phyloP scores from a whole-genome alignment of 2,113 vertebrate species.

The Cochlearius cochlearius region DNA sequence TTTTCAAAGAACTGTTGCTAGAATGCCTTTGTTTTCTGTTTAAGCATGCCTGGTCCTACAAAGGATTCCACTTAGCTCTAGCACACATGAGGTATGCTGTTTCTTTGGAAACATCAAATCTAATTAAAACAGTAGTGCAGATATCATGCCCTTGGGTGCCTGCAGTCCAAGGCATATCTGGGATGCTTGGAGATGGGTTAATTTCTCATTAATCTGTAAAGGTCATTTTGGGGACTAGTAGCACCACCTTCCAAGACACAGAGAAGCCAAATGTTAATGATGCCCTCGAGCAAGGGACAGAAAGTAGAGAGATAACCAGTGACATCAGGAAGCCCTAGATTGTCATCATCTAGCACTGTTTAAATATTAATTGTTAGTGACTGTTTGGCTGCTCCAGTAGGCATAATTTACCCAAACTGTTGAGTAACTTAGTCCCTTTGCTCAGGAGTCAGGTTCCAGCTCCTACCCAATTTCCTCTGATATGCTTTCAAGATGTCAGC shows the following conservation, averaged over 20 bases:
- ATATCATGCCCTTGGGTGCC: not conserved
- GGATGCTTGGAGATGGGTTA: not conserved
- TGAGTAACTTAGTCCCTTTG: not conserved
- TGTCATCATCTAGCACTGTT: not conserved
- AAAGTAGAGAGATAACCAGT: not conserved
- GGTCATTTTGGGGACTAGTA: not conserved
- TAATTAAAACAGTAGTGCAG: not conserved
- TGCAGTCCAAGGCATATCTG: not conserved
- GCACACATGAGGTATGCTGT: conserved; percentile 10
- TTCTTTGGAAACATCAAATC: conserved; percentile 39
- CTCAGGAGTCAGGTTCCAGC: not conserved
- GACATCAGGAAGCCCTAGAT: not conserved
- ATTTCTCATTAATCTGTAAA: not conserved
- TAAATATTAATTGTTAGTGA: not conserved
- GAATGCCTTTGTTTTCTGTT: not conserved
- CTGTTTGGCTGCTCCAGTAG: not conserved
- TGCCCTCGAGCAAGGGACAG: not conserved
- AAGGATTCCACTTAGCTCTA: conserved; percentile 18
- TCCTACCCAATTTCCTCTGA: not conserved
- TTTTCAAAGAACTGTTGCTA: not conserved
- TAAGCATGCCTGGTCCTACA: not conserved
- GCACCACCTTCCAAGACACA: not conserved
- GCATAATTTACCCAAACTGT: not conserved
- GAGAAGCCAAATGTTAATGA: not conserved
- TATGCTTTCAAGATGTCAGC: not conserved